A percentile compares a stretch with the other conserved stretches of the same genome.
phyloP scores from a whole-genome alignment of 2,888 invertebrate genomes.

The Acholoe squamosa region DNA sequence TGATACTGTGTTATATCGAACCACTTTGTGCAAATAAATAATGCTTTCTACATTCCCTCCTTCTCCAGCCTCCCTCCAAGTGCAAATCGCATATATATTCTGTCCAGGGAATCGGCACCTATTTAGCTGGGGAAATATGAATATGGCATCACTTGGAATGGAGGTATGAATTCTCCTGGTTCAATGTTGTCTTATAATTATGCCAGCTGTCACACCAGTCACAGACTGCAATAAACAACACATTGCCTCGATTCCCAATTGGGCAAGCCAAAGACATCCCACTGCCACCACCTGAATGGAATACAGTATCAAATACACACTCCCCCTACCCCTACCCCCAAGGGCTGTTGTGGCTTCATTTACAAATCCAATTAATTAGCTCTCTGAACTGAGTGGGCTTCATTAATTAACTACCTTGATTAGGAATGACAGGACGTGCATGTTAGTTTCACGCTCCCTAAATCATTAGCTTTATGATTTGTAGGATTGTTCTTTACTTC shows the following conservation, averaged over 20 bases:
- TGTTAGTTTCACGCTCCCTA: constrained; percentile 28
- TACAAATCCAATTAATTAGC: constrained; percentile 31
- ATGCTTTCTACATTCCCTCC: too few relatives aligned
- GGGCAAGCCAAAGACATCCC: background rate
- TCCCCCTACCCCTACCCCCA: background rate
- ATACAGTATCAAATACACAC: background rate
- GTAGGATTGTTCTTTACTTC: background rate
- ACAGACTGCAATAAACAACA: background rate
- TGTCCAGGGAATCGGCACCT: too few relatives aligned
- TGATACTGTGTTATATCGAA: too few relatives aligned
- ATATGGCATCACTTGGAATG: too few relatives aligned
- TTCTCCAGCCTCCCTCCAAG: too few relatives aligned
- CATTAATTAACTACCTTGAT: constrained; percentile 1
- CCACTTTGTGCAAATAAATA: too few relatives aligned
- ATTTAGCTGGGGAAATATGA: too few relatives aligned
- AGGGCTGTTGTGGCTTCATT: background rate
- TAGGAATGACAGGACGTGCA: constrained; percentile 10
- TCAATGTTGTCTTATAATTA: background rate
- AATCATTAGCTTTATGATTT: background rate
- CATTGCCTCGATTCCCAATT: background rate
- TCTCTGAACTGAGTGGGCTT: background rate
- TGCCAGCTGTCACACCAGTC: background rate
- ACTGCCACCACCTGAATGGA: background rate
- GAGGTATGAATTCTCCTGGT: too few relatives aligned
- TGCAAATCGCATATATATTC: too few relatives aligned